Base-by-base conservation (phyloP, 2,113 vertebrate genomes). In the Willisornis vidua region DNA sequence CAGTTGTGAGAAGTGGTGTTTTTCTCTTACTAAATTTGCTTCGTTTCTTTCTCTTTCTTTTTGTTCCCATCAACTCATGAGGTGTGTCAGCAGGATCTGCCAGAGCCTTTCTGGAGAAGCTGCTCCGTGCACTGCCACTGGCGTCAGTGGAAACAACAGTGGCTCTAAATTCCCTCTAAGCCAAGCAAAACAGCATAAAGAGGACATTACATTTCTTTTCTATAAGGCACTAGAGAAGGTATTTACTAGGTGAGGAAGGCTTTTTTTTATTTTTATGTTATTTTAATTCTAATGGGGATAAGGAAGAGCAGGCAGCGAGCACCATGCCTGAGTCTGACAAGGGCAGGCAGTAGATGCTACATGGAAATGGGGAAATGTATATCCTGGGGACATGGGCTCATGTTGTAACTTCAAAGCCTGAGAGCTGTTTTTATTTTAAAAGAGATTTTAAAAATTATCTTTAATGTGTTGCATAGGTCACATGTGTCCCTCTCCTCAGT, bases 241-340 rank as follows among this genome's bases (percentile, higher is more conserved):
- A 46, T 75, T 87, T 79, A 46, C 48, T 51, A 29, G 39, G 25
- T 75, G 23, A 23, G 33, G 55, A 43, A 57, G 33, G 13, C 4
- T 73, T 63, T 29, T 8, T 55, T 1, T 12, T 1, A 20, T 49
- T 75, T 84, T 83, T 57, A 24, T 67, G 39, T 16, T 61, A 23
- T 55, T 94, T 62, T 67, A 10, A 25, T 72, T 51, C 20, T 16
- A 65, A 29, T 10, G 35, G 19, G 8, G 15, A 4, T 39, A 67
- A 78, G 62, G 26, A 65, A 52, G 65, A 41, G 33, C 1, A 4
- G 46, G 15, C 22, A 52, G 43, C 15, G 33, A 61, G 63, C 17
- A 5, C 18, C 0, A 0, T 45, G 52, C 6, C 55, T 0, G 5
- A 43, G 25, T 19, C 65, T 51, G 58, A 31, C 33, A 48, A 39